Evolutionary conservation across 2,113 vertebrate genomes (phyloP), one percentile per base, ranked within the genome.

Genomic region (Nymphicus hollandicus): DNA sequence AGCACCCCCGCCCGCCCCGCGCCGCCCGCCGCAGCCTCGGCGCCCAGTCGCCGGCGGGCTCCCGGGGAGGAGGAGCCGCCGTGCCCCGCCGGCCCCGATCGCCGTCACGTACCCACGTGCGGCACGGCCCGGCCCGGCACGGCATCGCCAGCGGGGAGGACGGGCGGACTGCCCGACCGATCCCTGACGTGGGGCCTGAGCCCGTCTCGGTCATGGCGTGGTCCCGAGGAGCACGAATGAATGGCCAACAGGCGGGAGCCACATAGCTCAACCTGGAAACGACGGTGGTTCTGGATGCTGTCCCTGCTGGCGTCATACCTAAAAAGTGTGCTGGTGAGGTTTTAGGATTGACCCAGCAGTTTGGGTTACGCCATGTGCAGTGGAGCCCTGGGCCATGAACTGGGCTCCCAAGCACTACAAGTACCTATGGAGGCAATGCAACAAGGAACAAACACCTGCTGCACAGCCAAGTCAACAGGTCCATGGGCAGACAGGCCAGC

Each of bases 61-160:
- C 97, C 96, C 97, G 98, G 98, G 97, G 95, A 97, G 97, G 98
- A 97, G 99, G 98, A 98, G 98, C 97, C 95, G 97, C 98, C 98
- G 98, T 98, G 97, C 97, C 98, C 96, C 98, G 97, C 98, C 98
- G 98, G 97, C 98, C 98, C 98, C 98, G 96, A 98, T 98, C 98
- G 98, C 98, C 98, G 97, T 99, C 98, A 99, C 98, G 98, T 98
- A 98, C 95, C 98, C 98, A 99, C 98, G 99, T 99, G 99, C 98
- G 98, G 80, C 87, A 84, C 97, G 91, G 97, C 97, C 98, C 88
- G 58, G 68, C 61, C 8, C 78, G 56, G 78, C 84, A 11, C 80
- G 49, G 78, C 90, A 23, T 73, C 65, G n/a, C 84, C 79, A 24
- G 74, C 50, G 50, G 64, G 25, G 64, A 46, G 64, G 11, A 23